phyloP scores from a whole-genome alignment of 2,888 invertebrate species.

The Torymus aiolomorphi region DNA sequence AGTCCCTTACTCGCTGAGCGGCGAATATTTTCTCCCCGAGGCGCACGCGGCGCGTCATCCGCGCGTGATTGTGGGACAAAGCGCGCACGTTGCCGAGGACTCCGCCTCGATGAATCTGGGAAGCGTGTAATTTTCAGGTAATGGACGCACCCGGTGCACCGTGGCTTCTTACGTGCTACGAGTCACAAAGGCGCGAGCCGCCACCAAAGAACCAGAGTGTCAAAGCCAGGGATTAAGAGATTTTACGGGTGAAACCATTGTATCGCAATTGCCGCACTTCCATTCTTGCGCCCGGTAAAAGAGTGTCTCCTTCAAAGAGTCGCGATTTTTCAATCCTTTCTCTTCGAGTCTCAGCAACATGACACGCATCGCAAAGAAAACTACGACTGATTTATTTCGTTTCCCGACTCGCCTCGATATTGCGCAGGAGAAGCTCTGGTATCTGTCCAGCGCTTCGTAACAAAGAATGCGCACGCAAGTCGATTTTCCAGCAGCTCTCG shows the following conservation, averaged over 20 bases:
- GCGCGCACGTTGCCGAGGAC: constrained; percentile 9
- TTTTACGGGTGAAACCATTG: constrained; percentile 35
- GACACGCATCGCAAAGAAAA: too few species aligned
- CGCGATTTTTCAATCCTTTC: too few species aligned
- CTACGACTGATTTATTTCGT: too few species aligned
- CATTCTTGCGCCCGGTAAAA: too few species aligned
- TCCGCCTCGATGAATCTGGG: neutral
- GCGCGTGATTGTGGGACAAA: too few species aligned
- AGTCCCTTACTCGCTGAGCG: constrained; percentile 3
- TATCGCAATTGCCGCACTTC: neutral
- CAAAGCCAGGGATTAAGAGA: constrained; percentile 14
- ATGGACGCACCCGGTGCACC: neutral
- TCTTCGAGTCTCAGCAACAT: too few species aligned
- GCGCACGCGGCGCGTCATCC: too few species aligned
- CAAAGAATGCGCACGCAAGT: constrained; percentile 22
- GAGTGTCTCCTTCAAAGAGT: too few species aligned
- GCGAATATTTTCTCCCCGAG: too few species aligned
- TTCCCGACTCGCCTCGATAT: too few species aligned
- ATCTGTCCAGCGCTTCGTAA: constrained; percentile 16
- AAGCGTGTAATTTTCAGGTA: constrained; percentile 34
- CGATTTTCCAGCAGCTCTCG: constrained; percentile 43
- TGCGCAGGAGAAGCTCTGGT: too few species aligned
- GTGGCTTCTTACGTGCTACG: neutral
- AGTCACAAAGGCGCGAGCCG: constrained; percentile 8
- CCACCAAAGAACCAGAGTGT: neutral